Conservation (phyloP, 2,888 invertebrate species). For the Azorinus chamasolen region DNA sequence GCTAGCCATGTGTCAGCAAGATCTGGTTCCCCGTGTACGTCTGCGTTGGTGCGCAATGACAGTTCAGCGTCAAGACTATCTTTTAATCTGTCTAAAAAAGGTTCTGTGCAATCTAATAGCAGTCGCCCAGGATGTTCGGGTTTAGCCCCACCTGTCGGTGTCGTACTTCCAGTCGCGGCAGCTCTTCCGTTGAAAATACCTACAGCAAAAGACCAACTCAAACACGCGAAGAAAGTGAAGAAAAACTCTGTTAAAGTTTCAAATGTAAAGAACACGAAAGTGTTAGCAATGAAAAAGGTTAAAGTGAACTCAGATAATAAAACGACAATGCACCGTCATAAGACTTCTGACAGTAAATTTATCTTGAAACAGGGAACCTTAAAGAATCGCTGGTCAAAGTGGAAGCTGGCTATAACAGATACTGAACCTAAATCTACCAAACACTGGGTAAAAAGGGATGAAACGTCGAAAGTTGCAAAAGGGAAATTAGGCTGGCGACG, state of each 20-base stretch:
- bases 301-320: not conserved
- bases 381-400: conserved; percentile 67
- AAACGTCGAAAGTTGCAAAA: not conserved
- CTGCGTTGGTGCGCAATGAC: not conserved
- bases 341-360: conserved; percentile 68
- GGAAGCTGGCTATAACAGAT: conserved; percentile 63
- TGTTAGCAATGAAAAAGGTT: not conserved
- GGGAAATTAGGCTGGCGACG: conserved; percentile 18
- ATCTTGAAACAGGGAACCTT: conserved; percentile 54
- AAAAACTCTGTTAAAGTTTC: too few relatives aligned
- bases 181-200: too few relatives aligned
- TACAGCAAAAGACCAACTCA: too few relatives aligned
- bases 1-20: conserved; percentile 27
- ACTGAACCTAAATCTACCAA: conserved; percentile 4
- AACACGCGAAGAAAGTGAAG: too few relatives aligned
- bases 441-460: conserved; percentile 18
- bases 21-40: not conserved
- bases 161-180: too few relatives aligned
- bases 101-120: not conserved
- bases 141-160: too few relatives aligned
- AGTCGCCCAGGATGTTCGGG: not conserved
- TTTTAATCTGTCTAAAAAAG: not conserved
- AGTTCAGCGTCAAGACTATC: not conserved
- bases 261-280: too few relatives aligned
- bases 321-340: conserved; percentile 61